Base-by-base conservation (phyloP, 92 coral and sea anemone genomes). In the Galaxea fascicularis region DNA sequence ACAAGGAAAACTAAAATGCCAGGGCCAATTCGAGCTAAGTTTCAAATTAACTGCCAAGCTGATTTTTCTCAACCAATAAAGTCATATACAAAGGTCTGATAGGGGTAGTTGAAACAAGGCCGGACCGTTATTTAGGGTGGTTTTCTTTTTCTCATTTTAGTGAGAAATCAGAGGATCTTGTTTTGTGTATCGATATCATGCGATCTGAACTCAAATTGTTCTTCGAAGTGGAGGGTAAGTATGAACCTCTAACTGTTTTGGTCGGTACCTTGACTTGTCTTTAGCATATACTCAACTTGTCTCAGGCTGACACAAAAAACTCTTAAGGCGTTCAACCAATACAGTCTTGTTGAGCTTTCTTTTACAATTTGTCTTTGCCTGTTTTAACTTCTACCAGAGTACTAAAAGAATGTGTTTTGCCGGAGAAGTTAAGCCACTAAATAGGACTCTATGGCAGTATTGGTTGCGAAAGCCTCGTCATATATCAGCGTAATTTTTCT, bases 201-300 rank as follows among this genome's bases (percentile, higher is more conserved):
- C 17, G 72, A 16, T 10, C 54, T 8, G 82, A 78, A 28, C 72
- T 78, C 16, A 78, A 17, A 46, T 78, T 45, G 20, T 62, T 78
- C 11, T 18, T 78, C 26, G 47, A 78, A 18, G 24, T 78, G 17
- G 72, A 78, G 26, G 72, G 82, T 78, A 49, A 35, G 41, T 35
- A 6, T 35, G 24, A 56, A 56, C 4, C 17, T 4, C 20, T 53
- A 4, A 10, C 15, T 16, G 18, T 10, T 9, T 22, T 24, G 22
- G 4, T 3, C 15, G 24, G 30, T 22, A 5, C 15, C 10, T 60
- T 7, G 7, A 22, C 29, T 24, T 60, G 65, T 22, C 21, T 22
- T 60, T 20, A 58, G 26, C 1, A 4, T 11, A 4, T 4, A 58
- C 5, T 15, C 0, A 5, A 58, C 11, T 0, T 4, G 27, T 20